A percentile compares a stretch with the other conserved stretches of the same genome.
Evolutionary conservation across 2,797 vertebrate genomes (phyloP).

Genomic region (Enoplosus armatus): DNA sequence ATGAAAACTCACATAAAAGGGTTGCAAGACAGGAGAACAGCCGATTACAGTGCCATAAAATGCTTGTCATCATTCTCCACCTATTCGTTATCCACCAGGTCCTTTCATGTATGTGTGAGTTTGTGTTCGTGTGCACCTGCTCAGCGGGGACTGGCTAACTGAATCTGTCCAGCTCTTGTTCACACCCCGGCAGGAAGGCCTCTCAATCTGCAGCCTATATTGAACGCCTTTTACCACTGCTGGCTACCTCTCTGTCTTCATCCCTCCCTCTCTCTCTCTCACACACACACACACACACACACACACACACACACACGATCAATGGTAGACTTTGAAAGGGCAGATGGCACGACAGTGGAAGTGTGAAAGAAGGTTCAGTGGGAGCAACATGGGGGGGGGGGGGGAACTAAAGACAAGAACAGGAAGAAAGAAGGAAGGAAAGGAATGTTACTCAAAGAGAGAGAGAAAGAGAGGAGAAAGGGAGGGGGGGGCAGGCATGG

Average conservation of each 20-base stretch:
- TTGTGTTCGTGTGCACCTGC: background rate
- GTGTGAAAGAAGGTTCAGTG: constrained; percentile 15
- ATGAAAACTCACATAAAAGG: background rate
- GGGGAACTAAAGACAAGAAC: background rate
- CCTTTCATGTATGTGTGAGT: background rate
- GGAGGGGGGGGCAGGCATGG: too few species aligned
- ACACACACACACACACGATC: constrained; percentile 11
- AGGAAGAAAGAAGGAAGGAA: background rate
- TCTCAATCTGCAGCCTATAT: constrained; percentile 46
- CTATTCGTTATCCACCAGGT: constrained; percentile 12
- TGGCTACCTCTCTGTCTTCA: constrained; percentile 28
- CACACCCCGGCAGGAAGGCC: constrained; percentile 43
- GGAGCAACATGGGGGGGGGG: background rate
- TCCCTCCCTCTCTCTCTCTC: too few species aligned
- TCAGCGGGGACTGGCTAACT: constrained; percentile 33
- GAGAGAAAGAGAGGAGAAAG: background rate
- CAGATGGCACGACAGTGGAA: constrained; percentile 32
- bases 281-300: constrained; percentile 13
- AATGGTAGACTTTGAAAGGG: constrained; percentile 38
- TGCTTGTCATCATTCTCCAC: too few species aligned
- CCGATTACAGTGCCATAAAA: background rate
- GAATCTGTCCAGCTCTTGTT: constrained; percentile 38
- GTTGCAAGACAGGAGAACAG: background rate
- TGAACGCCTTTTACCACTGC: constrained; percentile 38
- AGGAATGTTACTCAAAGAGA: background rate